These are phyloP conservation scores for Dysmachus trigonus DNA, from an alignment of 2,888 invertebrate species.

Conservation along the genomic window DNA sequence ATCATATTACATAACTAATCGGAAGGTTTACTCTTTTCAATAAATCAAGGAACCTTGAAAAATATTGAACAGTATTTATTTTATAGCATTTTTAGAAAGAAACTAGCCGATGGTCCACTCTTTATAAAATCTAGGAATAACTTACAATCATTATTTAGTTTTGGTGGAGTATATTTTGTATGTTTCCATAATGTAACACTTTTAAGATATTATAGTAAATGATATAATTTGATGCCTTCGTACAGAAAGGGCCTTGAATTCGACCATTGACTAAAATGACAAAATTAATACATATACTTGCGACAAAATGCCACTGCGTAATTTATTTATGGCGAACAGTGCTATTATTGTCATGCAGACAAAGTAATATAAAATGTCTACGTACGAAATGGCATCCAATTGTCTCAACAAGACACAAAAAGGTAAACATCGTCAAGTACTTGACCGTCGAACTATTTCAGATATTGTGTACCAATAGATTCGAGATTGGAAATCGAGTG, in stretches of 20 bases:
- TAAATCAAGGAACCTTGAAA: too few relatives aligned
- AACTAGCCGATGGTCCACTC: too few relatives aligned
- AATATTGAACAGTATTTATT: too few relatives aligned
- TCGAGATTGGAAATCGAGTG: neutral
- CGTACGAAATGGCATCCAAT: neutral
- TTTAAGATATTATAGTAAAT: too few relatives aligned
- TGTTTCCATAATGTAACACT: too few relatives aligned
- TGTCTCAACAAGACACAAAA: neutral
- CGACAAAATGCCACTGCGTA: neutral
- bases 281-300: neutral
- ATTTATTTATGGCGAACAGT: neutral
- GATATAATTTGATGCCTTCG: neutral
- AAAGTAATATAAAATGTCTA: neutral
- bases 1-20: too few relatives aligned
- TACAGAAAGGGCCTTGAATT: neutral
- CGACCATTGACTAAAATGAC: neutral
- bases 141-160: too few relatives aligned
- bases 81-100: too few relatives aligned
- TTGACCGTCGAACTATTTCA: neutral
- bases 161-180: too few relatives aligned
- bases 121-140: too few relatives aligned
- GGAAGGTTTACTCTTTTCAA: too few relatives aligned
- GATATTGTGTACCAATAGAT: neutral
- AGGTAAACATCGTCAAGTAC: neutral
- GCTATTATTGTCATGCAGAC: neutral